Evolutionary conservation across 2,797 vertebrate species (phyloP).

Genomic region (Sphenopsis melanotis): DNA sequence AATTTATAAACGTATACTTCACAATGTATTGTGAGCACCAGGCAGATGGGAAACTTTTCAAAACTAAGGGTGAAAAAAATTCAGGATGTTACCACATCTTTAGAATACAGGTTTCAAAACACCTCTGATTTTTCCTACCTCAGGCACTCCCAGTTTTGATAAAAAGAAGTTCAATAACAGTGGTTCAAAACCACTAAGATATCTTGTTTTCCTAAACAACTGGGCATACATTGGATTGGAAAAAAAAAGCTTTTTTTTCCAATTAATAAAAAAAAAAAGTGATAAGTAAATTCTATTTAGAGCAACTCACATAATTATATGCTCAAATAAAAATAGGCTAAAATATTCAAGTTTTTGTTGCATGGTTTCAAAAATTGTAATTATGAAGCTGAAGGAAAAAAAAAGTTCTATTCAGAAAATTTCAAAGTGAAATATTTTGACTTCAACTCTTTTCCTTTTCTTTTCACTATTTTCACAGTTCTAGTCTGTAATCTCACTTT

Average conservation of each 20-base stretch:
- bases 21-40: neutral
- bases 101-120: neutral
- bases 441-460: neutral
- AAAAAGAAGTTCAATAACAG: neutral
- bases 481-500: neutral
- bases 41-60: neutral
- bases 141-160: neutral
- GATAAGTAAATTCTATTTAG: neutral
- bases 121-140: neutral
- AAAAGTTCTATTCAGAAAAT: neutral
- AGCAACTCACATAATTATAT: neutral
- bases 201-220: neutral
- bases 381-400: neutral
- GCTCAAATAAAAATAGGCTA: neutral
- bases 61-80: neutral
- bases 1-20: neutral
- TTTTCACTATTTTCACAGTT: neutral
- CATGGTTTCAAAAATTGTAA: neutral
- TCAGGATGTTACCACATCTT: neutral
- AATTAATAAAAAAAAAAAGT: neutral
- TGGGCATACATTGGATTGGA: rapidly evolving
- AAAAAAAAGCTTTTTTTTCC: rapidly evolving
- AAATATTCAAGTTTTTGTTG: neutral
- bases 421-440: neutral
- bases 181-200: rapidly evolving